Conservation (phyloP, 2,888 invertebrate species). For the Caenorhabditis japonica region DNA sequence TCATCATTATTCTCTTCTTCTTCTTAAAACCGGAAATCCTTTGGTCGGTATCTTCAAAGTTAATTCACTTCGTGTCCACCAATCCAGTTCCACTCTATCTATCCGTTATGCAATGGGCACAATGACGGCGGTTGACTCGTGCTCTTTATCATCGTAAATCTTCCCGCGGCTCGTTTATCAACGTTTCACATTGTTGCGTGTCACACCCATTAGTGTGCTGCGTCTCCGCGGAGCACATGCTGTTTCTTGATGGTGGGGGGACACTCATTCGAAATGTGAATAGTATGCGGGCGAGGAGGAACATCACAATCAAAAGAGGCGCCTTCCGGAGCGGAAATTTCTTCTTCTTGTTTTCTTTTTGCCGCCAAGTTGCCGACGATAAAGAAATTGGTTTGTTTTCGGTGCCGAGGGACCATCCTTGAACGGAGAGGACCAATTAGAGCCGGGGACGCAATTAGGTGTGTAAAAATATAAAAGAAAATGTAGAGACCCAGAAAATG, state of each 20-base stretch:
- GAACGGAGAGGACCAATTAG: no score
- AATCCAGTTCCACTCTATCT: no score
- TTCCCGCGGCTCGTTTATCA: conserved; percentile 31
- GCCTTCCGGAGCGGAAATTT: conserved; percentile 17
- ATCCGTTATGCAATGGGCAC: conserved; percentile 35
- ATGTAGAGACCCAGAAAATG: not conserved
- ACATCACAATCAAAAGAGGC: conserved; percentile 23
- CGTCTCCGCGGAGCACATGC: conserved; percentile 14
- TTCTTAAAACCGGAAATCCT: no score
- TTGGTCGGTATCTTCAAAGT: no score
- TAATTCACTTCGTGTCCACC: no score
- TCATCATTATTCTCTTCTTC: no score
- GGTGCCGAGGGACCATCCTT: no score
- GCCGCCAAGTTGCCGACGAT: no score
- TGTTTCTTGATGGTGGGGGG: conserved; percentile 18
- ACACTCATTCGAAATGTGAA: conserved; percentile 35
- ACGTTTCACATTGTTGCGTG: conserved; percentile 44
- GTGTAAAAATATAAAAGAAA: not conserved
- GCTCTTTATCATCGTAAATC: conserved; percentile 39
- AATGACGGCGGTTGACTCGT: not conserved
- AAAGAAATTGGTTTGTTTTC: no score
- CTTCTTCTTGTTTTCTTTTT: no score
- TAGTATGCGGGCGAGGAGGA: conserved; percentile 11
- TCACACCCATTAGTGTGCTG: conserved; percentile 43
- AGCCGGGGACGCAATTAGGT: no score